Evolutionary conservation across 2,113 vertebrate genomes (phyloP).

Genomic region (Alouatta palliata): DNA sequence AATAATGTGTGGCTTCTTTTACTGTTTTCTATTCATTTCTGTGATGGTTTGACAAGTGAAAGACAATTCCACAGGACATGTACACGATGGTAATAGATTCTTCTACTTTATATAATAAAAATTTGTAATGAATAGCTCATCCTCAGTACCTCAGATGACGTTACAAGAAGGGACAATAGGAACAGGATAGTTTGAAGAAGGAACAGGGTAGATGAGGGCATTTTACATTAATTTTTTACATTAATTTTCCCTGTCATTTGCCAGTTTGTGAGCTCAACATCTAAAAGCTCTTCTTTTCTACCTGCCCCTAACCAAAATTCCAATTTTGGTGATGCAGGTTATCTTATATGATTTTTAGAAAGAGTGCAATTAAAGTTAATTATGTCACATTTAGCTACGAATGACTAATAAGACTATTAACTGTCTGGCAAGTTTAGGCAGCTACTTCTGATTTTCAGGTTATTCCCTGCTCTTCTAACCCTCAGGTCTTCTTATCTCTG

Average conservation of each 20-base stretch:
- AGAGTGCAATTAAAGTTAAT: neutral
- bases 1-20: neutral
- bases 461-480: neutral
- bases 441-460: neutral
- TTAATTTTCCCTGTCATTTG: neutral
- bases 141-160: neutral
- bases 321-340: neutral
- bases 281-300: neutral
- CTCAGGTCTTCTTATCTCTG: neutral
- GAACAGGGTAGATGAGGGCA: neutral
- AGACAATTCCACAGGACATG: neutral
- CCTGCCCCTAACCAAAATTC: neutral
- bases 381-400: neutral
- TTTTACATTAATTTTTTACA: neutral
- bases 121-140: neutral
- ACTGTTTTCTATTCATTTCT: conserved; percentile 1
- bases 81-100: neutral
- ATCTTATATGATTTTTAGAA: neutral
- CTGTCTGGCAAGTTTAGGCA: neutral
- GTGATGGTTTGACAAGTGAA: neutral
- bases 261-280: neutral
- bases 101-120: conserved; percentile 2
- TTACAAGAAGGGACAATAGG: neutral
- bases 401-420: neutral
- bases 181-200: neutral